Evolutionary conservation across 2,888 invertebrate genomes (phyloP).

Genomic region (Latheticus oryzae): DNA sequence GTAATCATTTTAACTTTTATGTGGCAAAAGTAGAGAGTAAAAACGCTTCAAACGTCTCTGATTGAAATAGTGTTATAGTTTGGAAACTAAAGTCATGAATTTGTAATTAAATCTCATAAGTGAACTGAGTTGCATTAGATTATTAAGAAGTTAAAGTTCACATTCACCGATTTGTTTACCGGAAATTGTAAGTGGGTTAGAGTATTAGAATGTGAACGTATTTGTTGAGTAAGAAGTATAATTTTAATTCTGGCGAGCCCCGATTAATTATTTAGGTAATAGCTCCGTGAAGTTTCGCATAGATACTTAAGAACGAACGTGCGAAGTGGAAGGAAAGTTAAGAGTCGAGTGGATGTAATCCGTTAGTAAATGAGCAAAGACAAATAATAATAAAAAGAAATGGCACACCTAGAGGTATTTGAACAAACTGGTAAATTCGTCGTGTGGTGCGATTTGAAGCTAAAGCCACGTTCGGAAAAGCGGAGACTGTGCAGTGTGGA

Average conservation of each 20-base stretch:
- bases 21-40: no score
- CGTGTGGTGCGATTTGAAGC: conserved; percentile 25
- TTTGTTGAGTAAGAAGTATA: conserved; percentile 19
- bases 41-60: no score
- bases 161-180: no score
- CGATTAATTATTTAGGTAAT: conserved; percentile 25
- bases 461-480: conserved; percentile 25
- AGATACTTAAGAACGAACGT: conserved; percentile 1
- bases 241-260: conserved; percentile 19
- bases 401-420: conserved; percentile 17
- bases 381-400: conserved; percentile 22
- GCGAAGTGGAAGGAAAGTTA: conserved; percentile 15
- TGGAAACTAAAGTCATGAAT: no score
- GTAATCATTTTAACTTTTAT: no score
- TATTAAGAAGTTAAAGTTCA: no score
- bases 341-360: conserved; percentile 13
- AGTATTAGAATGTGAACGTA: background rate
- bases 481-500: conserved; percentile 51
- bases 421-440: no score
- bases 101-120: no score
- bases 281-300: conserved; percentile 1
- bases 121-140: no score
- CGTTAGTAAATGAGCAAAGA: conserved; percentile 4
- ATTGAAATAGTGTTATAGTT: no score
- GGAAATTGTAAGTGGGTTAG: no score